phyloP scores from a whole-genome alignment of 2,797 vertebrate genomes.

The Apodemus agrarius region DNA sequence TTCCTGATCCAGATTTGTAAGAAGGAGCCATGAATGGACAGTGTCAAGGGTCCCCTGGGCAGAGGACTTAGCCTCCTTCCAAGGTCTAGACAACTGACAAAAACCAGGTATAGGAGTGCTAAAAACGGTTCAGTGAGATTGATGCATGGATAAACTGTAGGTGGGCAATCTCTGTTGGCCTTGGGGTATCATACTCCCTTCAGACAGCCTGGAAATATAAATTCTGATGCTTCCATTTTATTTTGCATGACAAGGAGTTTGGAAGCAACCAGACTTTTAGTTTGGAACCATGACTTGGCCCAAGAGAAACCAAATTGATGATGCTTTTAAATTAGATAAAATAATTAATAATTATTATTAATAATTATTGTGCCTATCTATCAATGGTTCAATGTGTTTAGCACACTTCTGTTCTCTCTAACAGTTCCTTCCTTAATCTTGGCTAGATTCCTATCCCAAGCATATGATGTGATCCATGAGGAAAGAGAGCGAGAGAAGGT shows the following conservation, averaged over 20 bases:
- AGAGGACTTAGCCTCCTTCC: not conserved
- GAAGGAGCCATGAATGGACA: not conserved
- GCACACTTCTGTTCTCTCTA: not conserved
- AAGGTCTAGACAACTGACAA: not conserved
- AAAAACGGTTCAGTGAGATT: not conserved
- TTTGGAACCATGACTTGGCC: not conserved
- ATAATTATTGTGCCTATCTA: not conserved
- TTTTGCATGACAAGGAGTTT: not conserved
- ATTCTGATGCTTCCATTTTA: not conserved
- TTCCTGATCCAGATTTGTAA: not conserved
- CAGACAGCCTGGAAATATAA: not conserved
- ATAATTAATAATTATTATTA: no score
- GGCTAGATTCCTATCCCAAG: conserved; percentile 15
- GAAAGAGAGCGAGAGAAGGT: no score
- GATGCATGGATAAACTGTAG: fast-evolving
- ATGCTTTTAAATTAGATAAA: not conserved
- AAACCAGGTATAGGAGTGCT: not conserved
- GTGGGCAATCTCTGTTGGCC: not conserved
- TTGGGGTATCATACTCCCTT: not conserved
- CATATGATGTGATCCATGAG: not conserved
- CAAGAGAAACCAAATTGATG: conserved; percentile 38
- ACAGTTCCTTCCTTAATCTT: not conserved
- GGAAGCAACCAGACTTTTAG: not conserved
- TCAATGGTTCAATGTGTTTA: not conserved
- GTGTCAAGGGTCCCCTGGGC: not conserved